A percentile compares a stretch with the other conserved stretches of the same genome.
These are phyloP conservation scores for Eulithis prunata DNA, from an alignment of 2,888 invertebrate genomes.

Conservation along the genomic window DNA sequence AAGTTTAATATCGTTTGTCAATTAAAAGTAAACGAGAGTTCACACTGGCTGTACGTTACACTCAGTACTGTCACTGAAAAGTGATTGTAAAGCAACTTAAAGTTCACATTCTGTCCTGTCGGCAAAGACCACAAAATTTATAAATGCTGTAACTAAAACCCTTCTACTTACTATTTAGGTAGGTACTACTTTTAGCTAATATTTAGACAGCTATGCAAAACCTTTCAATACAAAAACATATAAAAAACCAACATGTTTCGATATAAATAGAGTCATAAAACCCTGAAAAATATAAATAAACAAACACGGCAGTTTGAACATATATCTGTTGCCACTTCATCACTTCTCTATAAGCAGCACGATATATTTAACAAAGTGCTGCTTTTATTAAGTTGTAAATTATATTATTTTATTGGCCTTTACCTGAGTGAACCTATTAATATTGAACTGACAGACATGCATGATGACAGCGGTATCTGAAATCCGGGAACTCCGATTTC, in stretches of 20 bases:
- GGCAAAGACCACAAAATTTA: not conserved
- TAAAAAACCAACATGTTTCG: conserved; percentile 13
- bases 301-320: conserved; percentile 22
- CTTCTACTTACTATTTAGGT: too few relatives aligned
- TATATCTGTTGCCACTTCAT: conserved; percentile 39
- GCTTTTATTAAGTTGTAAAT: conserved; percentile 23
- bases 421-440: conserved; percentile 14
- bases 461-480: not conserved
- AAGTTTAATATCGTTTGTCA: conserved; percentile 11
- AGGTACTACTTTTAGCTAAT: too few relatives aligned
- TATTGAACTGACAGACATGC: conserved; percentile 17
- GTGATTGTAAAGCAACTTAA: conserved; percentile 3
- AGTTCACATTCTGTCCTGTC: conserved; percentile 8
- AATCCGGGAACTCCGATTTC: too few relatives aligned
- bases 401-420: conserved; percentile 22
- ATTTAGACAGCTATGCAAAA: too few relatives aligned
- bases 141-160: too few relatives aligned
- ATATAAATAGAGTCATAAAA: conserved; percentile 36
- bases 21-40: not conserved
- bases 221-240: not conserved
- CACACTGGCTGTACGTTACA: not conserved
- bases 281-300: conserved; percentile 24
- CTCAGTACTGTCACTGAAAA: conserved; percentile 12
- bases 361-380: conserved; percentile 23
- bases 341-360: conserved; percentile 34